Evolutionary conservation across 2,113 vertebrate species (phyloP).

Genomic region (Natator depressus): DNA sequence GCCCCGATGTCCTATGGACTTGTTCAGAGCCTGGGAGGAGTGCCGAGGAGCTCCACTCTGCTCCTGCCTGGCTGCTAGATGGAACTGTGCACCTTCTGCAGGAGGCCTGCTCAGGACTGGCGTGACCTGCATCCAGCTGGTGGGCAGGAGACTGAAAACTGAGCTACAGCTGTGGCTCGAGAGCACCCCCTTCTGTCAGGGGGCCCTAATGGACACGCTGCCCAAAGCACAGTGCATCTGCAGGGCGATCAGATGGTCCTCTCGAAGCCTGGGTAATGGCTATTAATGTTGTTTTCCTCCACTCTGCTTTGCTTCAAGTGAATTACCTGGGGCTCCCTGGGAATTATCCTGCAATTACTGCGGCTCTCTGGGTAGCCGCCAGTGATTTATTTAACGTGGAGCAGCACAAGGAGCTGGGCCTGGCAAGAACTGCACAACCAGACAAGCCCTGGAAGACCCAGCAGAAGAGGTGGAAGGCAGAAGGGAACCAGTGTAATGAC

Average conservation of each 20-base stretch:
- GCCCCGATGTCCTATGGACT: not conserved
- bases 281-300: slow-evolving; percentile 71
- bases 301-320: slow-evolving; percentile 74
- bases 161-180: not conserved
- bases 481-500: slow-evolving; percentile 37
- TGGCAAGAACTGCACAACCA: slow-evolving; percentile 31
- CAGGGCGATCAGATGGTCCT: slow-evolving; percentile 31
- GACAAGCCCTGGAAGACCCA: slow-evolving; percentile 44
- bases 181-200: not conserved
- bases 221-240: not conserved
- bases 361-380: slow-evolving; percentile 63
- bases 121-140: not conserved
- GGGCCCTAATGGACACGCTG: not conserved
- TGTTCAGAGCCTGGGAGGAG: not conserved
- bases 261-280: slow-evolving; percentile 66
- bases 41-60: too few species aligned
- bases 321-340: slow-evolving; percentile 71
- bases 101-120: not conserved
- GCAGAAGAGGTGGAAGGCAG: not conserved
- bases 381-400: slow-evolving; percentile 73
- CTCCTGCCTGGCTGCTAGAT: too few species aligned
- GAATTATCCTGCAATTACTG: slow-evolving; percentile 73
- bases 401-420: slow-evolving; percentile 67
- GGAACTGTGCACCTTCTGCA: not conserved
- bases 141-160: not conserved